phyloP scores from a whole-genome alignment of 2,113 vertebrate species.

The Antechinus stuartii region DNA sequence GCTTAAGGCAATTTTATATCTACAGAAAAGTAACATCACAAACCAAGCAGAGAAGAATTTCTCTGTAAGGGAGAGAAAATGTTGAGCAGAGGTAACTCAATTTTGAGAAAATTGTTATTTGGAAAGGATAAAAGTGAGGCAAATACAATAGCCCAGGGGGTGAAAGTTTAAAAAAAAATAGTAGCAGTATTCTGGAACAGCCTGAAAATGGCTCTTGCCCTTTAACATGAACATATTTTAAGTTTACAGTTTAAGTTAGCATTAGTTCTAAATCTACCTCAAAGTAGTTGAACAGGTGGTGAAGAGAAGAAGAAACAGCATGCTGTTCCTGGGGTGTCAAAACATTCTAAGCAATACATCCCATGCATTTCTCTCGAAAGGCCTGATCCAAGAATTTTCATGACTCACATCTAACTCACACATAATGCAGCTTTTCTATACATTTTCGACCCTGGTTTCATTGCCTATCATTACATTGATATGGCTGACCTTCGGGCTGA shows the following conservation, averaged over 20 bases:
- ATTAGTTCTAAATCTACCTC: slow-evolving; percentile 58
- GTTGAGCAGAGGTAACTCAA: neutral
- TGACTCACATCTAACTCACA: slow-evolving; percentile 56
- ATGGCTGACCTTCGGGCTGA: neutral
- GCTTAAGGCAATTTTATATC: neutral
- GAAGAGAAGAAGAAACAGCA: neutral
- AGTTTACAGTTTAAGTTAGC: neutral
- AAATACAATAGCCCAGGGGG: neutral
- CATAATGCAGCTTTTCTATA: slow-evolving; percentile 40
- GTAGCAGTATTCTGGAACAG: neutral
- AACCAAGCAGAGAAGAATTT: neutral
- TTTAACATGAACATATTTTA: slow-evolving; percentile 37
- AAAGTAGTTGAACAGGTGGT: slow-evolving; percentile 49
- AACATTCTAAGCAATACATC: slow-evolving; percentile 1
- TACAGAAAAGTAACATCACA: neutral
- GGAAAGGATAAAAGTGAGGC: slow-evolving; percentile 15
- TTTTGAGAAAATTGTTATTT: slow-evolving; percentile 6
- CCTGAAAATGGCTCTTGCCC: slow-evolving; percentile 21
- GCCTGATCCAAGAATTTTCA: slow-evolving; percentile 18
- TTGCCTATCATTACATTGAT: neutral
- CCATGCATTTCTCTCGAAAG: slow-evolving; percentile 12
- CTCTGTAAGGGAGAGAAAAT: neutral
- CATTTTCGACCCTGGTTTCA: slow-evolving; percentile 23
- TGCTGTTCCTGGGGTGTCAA: neutral
- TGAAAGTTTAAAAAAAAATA: slow-evolving; percentile 31